Percentiles rank a stretch among this genome's conserved stretches.
phyloP scores from a whole-genome alignment of 2,888 invertebrate genomes.

The Diarsia mendica region DNA sequence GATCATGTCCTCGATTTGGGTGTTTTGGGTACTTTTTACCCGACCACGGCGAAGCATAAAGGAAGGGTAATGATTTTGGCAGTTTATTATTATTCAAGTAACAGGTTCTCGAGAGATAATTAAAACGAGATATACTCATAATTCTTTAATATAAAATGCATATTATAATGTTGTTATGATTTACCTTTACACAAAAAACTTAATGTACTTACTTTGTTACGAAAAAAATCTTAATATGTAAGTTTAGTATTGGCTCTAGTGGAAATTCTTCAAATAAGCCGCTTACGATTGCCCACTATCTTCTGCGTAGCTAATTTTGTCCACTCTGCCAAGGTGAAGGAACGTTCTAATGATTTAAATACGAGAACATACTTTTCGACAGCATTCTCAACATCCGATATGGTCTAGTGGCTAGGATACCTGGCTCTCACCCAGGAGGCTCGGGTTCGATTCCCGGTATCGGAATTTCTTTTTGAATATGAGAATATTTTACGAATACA shows the following conservation, averaged over 20 bases:
- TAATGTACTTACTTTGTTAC: too few relatives aligned
- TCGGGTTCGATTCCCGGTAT: conserved; percentile 91
- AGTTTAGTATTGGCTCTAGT: too few relatives aligned
- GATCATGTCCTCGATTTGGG: background rate
- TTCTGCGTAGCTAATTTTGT: background rate
- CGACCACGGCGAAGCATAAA: too few relatives aligned
- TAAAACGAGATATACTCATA: too few relatives aligned
- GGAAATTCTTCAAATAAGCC: background rate
- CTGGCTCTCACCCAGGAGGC: conserved; percentile 93
- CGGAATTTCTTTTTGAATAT: conserved; percentile 76
- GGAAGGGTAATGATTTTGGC: too few relatives aligned
- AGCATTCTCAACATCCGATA: conserved; percentile 71
- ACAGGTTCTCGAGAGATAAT: background rate
- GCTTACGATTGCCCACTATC: background rate
- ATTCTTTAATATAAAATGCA: too few relatives aligned
- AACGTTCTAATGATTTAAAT: background rate
- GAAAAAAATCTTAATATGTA: background rate
- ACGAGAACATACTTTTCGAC: background rate
- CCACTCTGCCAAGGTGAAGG: background rate
- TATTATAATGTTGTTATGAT: too few relatives aligned
- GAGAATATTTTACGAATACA: background rate
- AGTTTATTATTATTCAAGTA: too few relatives aligned
- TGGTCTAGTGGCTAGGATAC: conserved; percentile 93
- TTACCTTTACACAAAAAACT: too few relatives aligned
- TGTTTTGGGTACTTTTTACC: background rate